phyloP scores from a whole-genome alignment of 2,113 vertebrate species.

The Kryptolebias marmoratus region DNA sequence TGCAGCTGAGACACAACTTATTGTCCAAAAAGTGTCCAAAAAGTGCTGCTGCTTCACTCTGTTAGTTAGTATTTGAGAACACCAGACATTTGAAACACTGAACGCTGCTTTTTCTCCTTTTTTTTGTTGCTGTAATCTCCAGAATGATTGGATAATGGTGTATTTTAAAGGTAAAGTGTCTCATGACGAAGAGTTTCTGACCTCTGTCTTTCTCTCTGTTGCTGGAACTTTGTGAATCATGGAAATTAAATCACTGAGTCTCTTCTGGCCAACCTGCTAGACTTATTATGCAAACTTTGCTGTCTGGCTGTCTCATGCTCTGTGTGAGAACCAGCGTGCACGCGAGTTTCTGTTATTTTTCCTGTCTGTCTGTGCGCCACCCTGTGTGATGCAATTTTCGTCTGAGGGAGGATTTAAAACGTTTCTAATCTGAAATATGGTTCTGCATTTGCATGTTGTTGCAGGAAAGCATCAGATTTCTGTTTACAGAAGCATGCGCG shows the following conservation, averaged over 20 bases:
- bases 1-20: no score
- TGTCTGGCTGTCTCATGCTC: constrained; percentile 55
- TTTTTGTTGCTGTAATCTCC: no score
- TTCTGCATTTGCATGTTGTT: neutral
- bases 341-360: constrained; percentile 20
- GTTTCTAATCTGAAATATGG: neutral
- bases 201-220: constrained; percentile 9
- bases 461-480: neutral
- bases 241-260: constrained; percentile 65
- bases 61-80: no score
- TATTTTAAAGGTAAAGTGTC: neutral
- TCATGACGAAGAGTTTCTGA: neutral
- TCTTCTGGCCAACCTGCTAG: constrained; percentile 62
- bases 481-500: constrained; percentile 3
- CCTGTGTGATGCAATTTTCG: constrained; percentile 4
- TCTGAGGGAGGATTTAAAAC: constrained; percentile 2
- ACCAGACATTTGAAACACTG: no score
- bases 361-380: constrained; percentile 30
- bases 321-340: neutral
- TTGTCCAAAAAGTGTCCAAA: no score
- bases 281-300: constrained; percentile 71
- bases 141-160: neutral
- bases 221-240: constrained; percentile 62
- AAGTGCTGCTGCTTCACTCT: no score
- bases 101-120: no score